A percentile compares a stretch with the other conserved stretches of the same genome.
These are phyloP conservation scores for Pseudorhombus dupliciocellatus DNA, from an alignment of 2,113 vertebrate species.

Conservation along the genomic window DNA sequence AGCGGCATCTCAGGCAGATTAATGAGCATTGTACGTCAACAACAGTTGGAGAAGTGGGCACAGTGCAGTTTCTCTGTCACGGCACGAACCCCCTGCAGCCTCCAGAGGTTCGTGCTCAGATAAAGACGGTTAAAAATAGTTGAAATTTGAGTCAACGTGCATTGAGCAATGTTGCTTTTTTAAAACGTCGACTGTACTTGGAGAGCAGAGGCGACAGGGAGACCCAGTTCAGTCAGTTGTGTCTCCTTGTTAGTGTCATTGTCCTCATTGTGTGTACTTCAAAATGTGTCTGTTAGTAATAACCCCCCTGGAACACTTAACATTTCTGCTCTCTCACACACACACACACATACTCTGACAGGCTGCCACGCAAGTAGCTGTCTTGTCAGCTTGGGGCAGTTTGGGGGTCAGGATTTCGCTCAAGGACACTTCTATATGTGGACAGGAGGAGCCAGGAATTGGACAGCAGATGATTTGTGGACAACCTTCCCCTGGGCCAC, in stretches of 20 bases:
- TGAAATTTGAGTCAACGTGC: too few relatives aligned
- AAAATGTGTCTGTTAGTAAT: conserved; percentile 50
- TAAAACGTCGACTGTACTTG: background rate
- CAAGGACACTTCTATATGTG: background rate
- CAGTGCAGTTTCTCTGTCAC: conserved; percentile 11
- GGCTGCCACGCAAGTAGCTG: background rate
- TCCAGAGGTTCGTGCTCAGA: too few relatives aligned
- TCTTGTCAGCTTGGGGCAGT: background rate
- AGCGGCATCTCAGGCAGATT: conserved; percentile 69
- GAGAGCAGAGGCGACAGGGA: background rate
- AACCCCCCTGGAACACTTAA: conserved; percentile 1
- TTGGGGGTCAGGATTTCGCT: background rate
- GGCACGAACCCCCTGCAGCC: too few relatives aligned
- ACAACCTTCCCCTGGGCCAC: background rate
- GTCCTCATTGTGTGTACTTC: conserved; percentile 46
- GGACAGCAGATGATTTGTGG: background rate
- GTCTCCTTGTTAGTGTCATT: conserved; percentile 14
- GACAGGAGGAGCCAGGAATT: background rate
- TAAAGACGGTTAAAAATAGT: too few relatives aligned
- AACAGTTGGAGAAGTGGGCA: conserved; percentile 25
- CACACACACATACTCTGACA: too few relatives aligned
- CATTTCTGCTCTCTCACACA: too few relatives aligned
- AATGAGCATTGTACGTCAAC: conserved; percentile 49
- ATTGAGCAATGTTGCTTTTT: too few relatives aligned
- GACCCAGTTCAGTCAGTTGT: conserved; percentile 6